Base-by-base conservation (phyloP, 2,113 vertebrate species). In the Peromyscus leucopus region DNA sequence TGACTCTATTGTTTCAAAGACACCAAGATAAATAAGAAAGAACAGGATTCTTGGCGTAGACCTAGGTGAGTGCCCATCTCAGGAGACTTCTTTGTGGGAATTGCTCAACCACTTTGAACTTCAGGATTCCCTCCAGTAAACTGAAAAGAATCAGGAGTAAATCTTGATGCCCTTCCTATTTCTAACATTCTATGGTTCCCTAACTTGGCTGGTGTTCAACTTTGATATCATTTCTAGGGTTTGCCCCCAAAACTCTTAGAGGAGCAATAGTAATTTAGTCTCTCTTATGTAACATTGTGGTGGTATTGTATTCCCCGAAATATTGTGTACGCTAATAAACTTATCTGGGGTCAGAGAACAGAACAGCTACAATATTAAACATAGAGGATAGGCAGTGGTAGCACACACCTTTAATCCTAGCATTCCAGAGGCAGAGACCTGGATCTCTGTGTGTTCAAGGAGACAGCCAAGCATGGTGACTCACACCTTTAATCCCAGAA, bases 211-310 rank as follows among this genome's bases (percentile, higher is more conserved):
- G 22, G 17, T 79, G 7, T 2, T 12, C 13, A 85, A 74, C 72
- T 93, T 84, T 85, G 22, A 12, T 48, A 91, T 89, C 12, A 94
- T 75, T 96, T 88, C 22, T 76, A n/a, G 22, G 42, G 3, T 48
- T 88, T 72, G 5, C 42, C 19, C 22, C 31, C 31, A 16, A 90
- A 65, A 61, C 19, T 92, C 11, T 59, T 79, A 5, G 11, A 95
- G 9, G 24, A 94, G 2, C 36, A 93, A 89, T 31, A 55, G 57
- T 75, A 63, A 51, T 83, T 75, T 72, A 75, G 36, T 92, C 51
- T 42, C 72, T 76, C 59, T 42, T 33, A 13, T 22, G 26, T 74
- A 21, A 7, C 17, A 42, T 42, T 42, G 42, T 42, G 42, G 42
- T 42, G 42, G 42, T 42, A 42, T 42, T 42, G 42, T 42, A 42